Conservation (phyloP, 2,113 vertebrate species). For the Anoura caudifer region DNA sequence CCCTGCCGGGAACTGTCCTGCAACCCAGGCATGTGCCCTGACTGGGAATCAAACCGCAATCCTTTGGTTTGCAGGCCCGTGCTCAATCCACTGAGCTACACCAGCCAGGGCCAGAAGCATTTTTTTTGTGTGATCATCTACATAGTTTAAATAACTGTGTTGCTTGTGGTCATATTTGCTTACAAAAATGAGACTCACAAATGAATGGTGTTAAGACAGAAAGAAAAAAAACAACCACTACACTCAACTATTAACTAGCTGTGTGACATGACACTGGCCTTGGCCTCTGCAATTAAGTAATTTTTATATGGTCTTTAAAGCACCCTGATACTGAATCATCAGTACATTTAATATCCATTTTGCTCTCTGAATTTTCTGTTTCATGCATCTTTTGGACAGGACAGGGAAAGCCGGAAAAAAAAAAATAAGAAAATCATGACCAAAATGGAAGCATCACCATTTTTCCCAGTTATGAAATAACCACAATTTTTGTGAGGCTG, state of each 20-base stretch:
- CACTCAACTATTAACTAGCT: neutral
- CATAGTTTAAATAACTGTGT: neutral
- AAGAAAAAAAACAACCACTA: neutral
- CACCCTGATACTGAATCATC: neutral
- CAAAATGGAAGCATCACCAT: neutral
- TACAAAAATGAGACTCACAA: neutral
- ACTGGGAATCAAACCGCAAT: no score
- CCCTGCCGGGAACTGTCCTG: no score
- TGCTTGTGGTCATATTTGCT: neutral
- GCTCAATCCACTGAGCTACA: no score
- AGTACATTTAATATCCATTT: neutral
- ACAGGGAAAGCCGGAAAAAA: neutral
- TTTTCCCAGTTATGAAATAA: neutral
- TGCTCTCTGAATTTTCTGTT: neutral
- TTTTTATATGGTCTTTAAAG: neutral
- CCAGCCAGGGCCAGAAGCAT: no score
- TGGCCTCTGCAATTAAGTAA: neutral
- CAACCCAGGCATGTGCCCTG: no score
- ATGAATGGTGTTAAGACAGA: neutral
- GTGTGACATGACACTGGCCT: neutral
- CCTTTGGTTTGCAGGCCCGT: no score
- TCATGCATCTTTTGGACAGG: neutral
- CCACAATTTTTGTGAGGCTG: neutral
- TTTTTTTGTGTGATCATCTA: neutral
- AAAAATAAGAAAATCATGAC: neutral